Percentiles rank a stretch among this genome's conserved stretches.
Conservation (phyloP, 2,888 invertebrate genomes). For the Hirtodrosophila confusa region DNA sequence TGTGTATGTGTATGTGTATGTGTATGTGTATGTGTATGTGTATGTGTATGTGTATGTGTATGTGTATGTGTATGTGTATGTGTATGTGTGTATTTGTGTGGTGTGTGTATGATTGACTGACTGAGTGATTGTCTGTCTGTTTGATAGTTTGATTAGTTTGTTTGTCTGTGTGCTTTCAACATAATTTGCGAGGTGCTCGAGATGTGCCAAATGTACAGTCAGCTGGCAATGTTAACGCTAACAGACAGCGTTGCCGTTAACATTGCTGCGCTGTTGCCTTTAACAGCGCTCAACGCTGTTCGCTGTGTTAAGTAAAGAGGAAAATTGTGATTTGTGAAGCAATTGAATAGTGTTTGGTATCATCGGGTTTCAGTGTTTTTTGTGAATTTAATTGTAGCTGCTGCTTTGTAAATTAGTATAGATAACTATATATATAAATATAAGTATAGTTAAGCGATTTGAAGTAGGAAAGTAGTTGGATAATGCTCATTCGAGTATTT, state of each 20-base stretch:
- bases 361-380: conserved; percentile 4
- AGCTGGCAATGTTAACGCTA: conserved; percentile 17
- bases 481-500: conserved; percentile 70
- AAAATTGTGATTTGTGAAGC: conserved; percentile 26
- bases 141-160: conserved; percentile 12
- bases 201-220: conserved; percentile 42
- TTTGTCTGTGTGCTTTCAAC: conserved; percentile 40
- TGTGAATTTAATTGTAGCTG: conserved; percentile 41
- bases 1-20: conserved; percentile 1
- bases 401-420: conserved; percentile 41
- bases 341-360: conserved; percentile 1
- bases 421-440: conserved; percentile 42
- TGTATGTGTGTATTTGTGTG: conserved; percentile 13
- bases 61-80: too few relatives aligned
- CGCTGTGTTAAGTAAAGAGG: conserved; percentile 16
- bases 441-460: conserved; percentile 69
- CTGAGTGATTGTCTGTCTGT: conserved; percentile 12
- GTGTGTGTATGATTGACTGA: conserved; percentile 13
- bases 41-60: too few relatives aligned
- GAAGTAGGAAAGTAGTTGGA: conserved; percentile 66
- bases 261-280: conserved; percentile 25
- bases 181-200: conserved; percentile 42
- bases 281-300: conserved; percentile 27
- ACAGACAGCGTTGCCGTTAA: conserved; percentile 10
- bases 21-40: too few relatives aligned